A percentile compares a stretch with the other conserved stretches of the same genome.
phyloP scores from a whole-genome alignment of 2,113 vertebrate genomes.

The Gobio gobio region DNA sequence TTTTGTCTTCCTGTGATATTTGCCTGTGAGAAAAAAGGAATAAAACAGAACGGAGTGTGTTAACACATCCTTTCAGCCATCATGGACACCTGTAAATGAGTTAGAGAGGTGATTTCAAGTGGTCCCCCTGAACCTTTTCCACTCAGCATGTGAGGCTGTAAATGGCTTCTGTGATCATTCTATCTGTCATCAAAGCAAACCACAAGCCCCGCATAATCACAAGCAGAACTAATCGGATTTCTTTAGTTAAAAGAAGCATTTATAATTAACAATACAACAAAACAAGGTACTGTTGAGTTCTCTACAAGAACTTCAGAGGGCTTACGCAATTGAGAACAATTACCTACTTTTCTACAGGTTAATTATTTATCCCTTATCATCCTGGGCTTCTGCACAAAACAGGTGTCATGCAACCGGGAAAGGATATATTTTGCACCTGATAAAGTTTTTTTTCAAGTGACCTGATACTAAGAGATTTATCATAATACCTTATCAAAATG shows the following conservation, averaged over 20 bases:
- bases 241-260: conserved; percentile 4
- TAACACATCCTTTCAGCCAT: background rate
- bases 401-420: background rate
- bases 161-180: conserved; percentile 3
- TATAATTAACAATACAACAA: background rate
- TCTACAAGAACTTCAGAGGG: background rate
- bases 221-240: conserved; percentile 4
- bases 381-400: conserved; percentile 2
- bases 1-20: conserved; percentile 98
- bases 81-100: background rate
- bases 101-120: conserved; percentile 8
- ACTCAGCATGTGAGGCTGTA: background rate
- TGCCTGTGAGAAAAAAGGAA: conserved; percentile 77
- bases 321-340: conserved; percentile 4
- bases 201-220: background rate
- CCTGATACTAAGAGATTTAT: background rate
- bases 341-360: conserved; percentile 12
- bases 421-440: background rate
- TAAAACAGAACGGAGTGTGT: background rate
- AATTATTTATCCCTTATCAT: conserved; percentile 15
- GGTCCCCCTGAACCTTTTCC: conserved; percentile 4
- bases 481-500: background rate
- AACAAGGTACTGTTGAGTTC: background rate
- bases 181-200: conserved; percentile 18
- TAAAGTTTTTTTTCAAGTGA: background rate